These are phyloP conservation scores for Leucopsar rothschildi DNA, from an alignment of 2,113 vertebrate genomes.

Conservation along the genomic window DNA sequence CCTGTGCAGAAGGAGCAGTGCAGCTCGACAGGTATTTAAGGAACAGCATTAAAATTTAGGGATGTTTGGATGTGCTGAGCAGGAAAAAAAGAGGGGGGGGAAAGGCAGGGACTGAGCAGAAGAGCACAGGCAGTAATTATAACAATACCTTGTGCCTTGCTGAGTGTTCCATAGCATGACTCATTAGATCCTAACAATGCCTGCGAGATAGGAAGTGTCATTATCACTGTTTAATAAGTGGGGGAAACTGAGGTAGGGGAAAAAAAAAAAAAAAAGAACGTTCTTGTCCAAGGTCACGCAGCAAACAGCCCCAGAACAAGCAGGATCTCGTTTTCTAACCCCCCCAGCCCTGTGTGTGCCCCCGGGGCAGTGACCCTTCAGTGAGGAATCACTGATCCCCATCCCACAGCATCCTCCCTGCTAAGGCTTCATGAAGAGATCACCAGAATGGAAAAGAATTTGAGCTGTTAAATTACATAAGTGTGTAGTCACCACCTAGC, in stretches of 20 bases:
- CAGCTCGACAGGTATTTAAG: neutral
- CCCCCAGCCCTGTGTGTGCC: neutral
- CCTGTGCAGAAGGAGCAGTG: neutral
- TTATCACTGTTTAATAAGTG: neutral
- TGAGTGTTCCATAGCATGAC: neutral
- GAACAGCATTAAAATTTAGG: neutral
- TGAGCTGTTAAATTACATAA: slow-evolving; percentile 68
- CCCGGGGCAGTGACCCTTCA: neutral
- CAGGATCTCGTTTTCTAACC: neutral
- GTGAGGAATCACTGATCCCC: neutral
- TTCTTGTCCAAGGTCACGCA: neutral
- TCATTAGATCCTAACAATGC: slow-evolving; percentile 32
- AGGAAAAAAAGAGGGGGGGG: rapidly evolving
- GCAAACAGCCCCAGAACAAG: neutral
- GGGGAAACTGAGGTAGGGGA: slow-evolving; percentile 29
- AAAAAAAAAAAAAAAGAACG: neutral
- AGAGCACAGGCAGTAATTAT: neutral
- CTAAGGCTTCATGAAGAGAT: slow-evolving; percentile 20
- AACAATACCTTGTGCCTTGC: slow-evolving; percentile 9
- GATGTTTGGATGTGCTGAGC: neutral
- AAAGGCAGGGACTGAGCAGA: neutral
- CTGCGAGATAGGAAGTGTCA: neutral
- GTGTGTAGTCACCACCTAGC: slow-evolving; percentile 64
- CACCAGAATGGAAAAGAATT: slow-evolving; percentile 63
- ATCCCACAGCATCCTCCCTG: slow-evolving; percentile 2